Percentiles rank a stretch among this genome's conserved stretches.
Evolutionary conservation across 2,888 invertebrate genomes (phyloP).

Genomic region (Masnerella sp.): DNA sequence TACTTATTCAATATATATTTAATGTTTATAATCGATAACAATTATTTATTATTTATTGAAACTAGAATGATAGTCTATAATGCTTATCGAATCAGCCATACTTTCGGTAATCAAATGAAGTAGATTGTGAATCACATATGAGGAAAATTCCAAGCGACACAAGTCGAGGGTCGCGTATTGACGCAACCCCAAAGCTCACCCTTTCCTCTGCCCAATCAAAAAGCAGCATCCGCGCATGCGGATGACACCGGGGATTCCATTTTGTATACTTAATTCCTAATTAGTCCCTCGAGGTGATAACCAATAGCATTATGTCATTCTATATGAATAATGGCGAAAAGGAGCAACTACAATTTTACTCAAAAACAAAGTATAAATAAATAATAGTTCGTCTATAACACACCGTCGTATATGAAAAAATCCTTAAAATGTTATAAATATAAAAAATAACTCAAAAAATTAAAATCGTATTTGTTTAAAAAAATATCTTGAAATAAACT

Average conservation of each 20-base stretch:
- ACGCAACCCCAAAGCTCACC: constrained; percentile 69
- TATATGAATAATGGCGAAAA: no score
- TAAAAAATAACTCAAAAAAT: neutral
- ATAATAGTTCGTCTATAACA: no score
- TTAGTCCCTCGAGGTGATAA: constrained; percentile 35
- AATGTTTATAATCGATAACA: no score
- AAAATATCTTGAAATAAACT: neutral
- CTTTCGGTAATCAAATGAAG: constrained; percentile 44
- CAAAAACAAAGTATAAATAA: no score
- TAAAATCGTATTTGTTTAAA: neutral
- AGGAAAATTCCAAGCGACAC: constrained; percentile 36
- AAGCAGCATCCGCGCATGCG: constrained; percentile 76
- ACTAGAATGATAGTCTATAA: no score
- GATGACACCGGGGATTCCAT: constrained; percentile 66
- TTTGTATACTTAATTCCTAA: constrained; percentile 62
- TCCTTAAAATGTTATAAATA: neutral
- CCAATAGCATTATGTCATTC: constrained; percentile 39
- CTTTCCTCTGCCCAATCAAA: constrained; percentile 71
- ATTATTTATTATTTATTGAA: no score
- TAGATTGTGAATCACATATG: constrained; percentile 35
- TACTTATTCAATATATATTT: no score
- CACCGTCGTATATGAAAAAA: neutral
- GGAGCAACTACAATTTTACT: no score
- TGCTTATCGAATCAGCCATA: constrained; percentile 32
- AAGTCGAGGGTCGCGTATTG: constrained; percentile 65